Base-by-base conservation (phyloP, 2,113 vertebrate genomes). In the Hipposideros armiger region DNA sequence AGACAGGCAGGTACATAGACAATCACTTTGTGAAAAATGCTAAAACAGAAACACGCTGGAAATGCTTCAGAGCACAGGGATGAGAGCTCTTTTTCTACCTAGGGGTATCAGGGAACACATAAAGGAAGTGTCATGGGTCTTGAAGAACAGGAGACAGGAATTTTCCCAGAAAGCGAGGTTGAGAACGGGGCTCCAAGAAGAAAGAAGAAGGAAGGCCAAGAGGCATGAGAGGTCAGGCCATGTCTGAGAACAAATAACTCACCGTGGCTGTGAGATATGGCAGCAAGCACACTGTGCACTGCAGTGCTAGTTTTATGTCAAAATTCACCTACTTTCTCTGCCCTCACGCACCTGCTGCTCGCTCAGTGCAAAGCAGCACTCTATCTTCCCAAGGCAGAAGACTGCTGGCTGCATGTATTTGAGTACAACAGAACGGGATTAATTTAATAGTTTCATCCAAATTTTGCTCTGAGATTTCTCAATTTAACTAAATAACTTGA, bases 401-500 rank as follows among this genome's bases (percentile, higher is more conserved):
- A 70, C 32, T 47, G 26, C 42, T 47, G 17, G 50, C 26, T 90
- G 42, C 62, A 74, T 40, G 74, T 26, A 58, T 62, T 0, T 88
- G 22, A 80, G 40, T 8, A 60, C 7, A 45, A 56, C 20, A 36
- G 62, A 50, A 52, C 10, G 72, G 30, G 52, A 72, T 81, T 80
- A 62, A 92, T 86, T 94, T 92, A 78, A 70, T 89, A 69, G 64
- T 67, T 97, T 93, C 24, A 81, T 91, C 69, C 89, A 83, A 64
- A 96, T 92, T 95, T 86, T 94, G 2, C 69, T 90, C 80, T 80
- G n/a, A 93, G 42, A 0, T 74, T 83, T 94, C 88, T 93, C 81
- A 42, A 9, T 93, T 91, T 94, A 87, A 93, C 87, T 77, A 94
- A 96, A 86, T 84, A 96, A 93, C 56, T 66, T 88, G 36, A 91